Conservation (phyloP, 1,140 invertebrate genomes). For the Drosophila biarmipes region DNA sequence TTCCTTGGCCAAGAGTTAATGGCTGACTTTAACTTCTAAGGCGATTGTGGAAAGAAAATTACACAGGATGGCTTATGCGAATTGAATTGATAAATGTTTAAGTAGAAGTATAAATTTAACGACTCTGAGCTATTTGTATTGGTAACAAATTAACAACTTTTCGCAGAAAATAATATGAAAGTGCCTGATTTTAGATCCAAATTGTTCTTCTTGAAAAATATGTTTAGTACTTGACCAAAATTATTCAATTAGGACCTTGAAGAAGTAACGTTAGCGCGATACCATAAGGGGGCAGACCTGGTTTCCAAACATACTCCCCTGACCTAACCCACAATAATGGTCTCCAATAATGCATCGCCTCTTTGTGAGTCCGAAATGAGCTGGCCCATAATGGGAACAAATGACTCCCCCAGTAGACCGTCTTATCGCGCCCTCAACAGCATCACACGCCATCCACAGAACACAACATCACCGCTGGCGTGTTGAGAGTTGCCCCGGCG, state of each 20-base stretch:
- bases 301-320: background rate
- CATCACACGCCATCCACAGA: conserved; percentile 38
- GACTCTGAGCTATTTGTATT: background rate
- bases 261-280: background rate
- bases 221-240: too few relatives aligned
- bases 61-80: background rate
- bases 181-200: too few relatives aligned
- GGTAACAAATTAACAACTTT: too few relatives aligned
- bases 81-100: background rate
- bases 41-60: background rate
- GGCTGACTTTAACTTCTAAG: background rate
- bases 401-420: conserved; percentile 47
- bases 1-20: background rate
- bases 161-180: too few relatives aligned
- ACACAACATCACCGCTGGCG: conserved; percentile 35
- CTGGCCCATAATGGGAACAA: conserved; percentile 36
- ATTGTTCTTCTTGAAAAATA: too few relatives aligned
- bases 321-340: background rate
- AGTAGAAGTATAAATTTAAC: background rate
- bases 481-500: conserved; percentile 30
- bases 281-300: background rate
- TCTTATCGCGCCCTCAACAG: conserved; percentile 49
- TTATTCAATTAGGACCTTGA: too few relatives aligned
- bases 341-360: background rate
- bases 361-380: conserved; percentile 7